A percentile compares a stretch with the other conserved stretches of the same genome.
Conservation (phyloP, 2,888 invertebrate genomes). For the Dorcus parallelipipedus region DNA sequence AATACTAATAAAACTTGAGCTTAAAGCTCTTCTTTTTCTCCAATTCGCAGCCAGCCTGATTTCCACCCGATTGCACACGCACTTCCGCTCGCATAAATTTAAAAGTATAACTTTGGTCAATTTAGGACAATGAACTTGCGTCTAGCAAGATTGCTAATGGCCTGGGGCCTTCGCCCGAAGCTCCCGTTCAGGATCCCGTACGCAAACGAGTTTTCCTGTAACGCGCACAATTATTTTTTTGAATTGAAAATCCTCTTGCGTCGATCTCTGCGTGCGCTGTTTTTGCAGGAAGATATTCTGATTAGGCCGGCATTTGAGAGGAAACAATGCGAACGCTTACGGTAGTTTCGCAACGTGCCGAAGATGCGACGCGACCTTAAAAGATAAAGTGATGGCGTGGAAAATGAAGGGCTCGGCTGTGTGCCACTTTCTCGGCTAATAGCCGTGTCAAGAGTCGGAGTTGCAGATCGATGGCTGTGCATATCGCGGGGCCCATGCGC, state of each 20-base stretch:
- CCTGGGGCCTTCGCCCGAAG: too few species aligned
- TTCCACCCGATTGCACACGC: too few species aligned
- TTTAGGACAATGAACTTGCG: too few species aligned
- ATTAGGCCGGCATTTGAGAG: constrained; percentile 2
- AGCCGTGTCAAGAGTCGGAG: background rate
- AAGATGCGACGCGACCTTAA: constrained; percentile 1
- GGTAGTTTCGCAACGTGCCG: background rate
- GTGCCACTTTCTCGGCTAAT: constrained; percentile 13
- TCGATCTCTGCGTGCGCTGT: background rate
- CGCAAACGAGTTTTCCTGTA: too few species aligned
- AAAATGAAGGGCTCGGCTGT: constrained; percentile 5
- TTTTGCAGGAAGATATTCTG: background rate
- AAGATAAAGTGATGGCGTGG: background rate
- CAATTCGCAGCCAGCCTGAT: too few species aligned
- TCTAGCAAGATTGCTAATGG: too few species aligned
- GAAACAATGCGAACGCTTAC: background rate
- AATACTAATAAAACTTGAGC: too few species aligned
- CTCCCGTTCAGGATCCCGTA: too few species aligned
- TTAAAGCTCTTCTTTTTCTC: too few species aligned
- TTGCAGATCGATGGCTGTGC: constrained; percentile 17
- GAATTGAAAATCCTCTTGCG: background rate
- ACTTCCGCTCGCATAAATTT: too few species aligned
- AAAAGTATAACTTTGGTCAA: too few species aligned
- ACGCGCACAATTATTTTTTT: too few species aligned
- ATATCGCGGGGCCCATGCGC: constrained; percentile 16